Conservation (phyloP, 2,797 vertebrate genomes). For the Prionace glauca region DNA sequence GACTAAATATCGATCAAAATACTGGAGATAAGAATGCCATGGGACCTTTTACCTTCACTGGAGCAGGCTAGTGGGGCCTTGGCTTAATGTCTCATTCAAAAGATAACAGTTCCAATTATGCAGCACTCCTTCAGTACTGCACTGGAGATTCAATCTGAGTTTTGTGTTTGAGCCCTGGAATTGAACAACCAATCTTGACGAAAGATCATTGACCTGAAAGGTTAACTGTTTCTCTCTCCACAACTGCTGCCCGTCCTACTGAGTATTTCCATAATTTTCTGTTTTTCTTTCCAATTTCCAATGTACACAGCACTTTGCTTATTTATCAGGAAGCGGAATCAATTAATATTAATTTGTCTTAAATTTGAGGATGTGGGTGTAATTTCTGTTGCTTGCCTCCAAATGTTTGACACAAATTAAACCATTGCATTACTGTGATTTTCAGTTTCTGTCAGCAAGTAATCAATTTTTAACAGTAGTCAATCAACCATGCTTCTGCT, state of each 20-base stretch:
- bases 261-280: not conserved
- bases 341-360: not conserved
- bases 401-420: not conserved
- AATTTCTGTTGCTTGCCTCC: not conserved
- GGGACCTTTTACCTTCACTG: not conserved
- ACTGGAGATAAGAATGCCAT: not conserved
- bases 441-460: not conserved
- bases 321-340: not conserved
- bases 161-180: not conserved
- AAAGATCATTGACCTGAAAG: not conserved
- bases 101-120: not conserved
- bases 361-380: slow-evolving; percentile 16
- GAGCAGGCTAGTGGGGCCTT: not conserved
- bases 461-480: not conserved
- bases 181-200: not conserved
- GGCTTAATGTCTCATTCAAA: no score
- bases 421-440: slow-evolving; percentile 15
- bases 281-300: not conserved
- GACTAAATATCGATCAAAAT: not conserved
- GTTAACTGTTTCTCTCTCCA: not conserved
- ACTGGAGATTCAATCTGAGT: not conserved
- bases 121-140: not conserved
- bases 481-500: not conserved
- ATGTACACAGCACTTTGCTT: no score
- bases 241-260: not conserved